Evolutionary conservation across 2,888 invertebrate genomes (phyloP), one percentile per base, ranked within the genome.

Genomic region (Drosophila birchii): DNA sequence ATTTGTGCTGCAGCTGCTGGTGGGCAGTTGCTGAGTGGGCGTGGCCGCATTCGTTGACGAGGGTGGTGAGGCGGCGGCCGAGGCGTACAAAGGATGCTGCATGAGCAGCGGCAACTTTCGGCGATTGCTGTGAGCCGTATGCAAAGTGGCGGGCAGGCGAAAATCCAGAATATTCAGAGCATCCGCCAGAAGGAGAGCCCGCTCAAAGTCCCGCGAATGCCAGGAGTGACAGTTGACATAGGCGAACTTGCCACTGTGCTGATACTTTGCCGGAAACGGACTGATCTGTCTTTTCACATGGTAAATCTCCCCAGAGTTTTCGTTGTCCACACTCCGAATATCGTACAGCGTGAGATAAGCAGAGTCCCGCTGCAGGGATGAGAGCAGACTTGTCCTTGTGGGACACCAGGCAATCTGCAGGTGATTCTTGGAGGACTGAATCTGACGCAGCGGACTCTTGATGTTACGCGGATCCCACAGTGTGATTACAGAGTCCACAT

Each of bases 401-500:
- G 98, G 97, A 90, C 98, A 97, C 98, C 98, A 98, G 71, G 95
- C 94, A 57, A 98, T 94, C 16, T 95, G 94, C 61, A 97, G 94
- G 64, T 95, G 94, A 89, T 95, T 95, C 41, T 90, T 83, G 38
- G 93, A 92, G 0, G 91, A 92, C 86, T 95, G 96, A 55, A 95
- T 94, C 70, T 97, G 93, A 14, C 95, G 95, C 34, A 96, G 93
- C 1, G 98, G 97, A 88, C 97, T 96, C 80, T 97, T 96, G 90
- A 98, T 96, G 88, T 95, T 95, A 63, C 98, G 93, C 54, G 96
- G 94, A 92, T 98, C 98, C 98, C 98, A 98, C 67, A 98, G 94
- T 75, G 95, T 95, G 66, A 97, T 95, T 84, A 95, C 95, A 89
- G 95, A 95, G 89, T 98, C 98, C 49, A 95, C 94, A 90, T 95